Conservation (phyloP, 1,140 invertebrate species). For the Caenorhabditis remanei region DNA sequence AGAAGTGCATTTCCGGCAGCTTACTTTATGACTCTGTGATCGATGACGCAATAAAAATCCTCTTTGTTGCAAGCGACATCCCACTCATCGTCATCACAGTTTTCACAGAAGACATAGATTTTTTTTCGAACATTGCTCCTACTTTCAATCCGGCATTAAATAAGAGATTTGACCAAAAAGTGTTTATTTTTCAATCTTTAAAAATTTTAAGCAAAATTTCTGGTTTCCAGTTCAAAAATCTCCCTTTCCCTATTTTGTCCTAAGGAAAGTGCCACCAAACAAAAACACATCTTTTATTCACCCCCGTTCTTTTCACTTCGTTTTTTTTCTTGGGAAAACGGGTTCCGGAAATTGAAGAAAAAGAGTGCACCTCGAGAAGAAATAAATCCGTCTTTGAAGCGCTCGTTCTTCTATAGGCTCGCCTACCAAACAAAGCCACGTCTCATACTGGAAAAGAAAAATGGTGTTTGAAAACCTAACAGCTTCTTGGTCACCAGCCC, state of each 20-base stretch:
- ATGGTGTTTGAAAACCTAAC: constrained; percentile 30
- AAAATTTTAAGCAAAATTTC: not conserved
- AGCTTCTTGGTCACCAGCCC: constrained; percentile 10
- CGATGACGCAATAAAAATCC: constrained; percentile 33
- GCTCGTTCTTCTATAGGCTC: not conserved
- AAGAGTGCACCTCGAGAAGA: constrained; percentile 12
- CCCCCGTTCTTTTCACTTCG: not conserved
- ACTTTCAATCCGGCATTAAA: not conserved
- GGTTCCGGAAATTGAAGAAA: constrained; percentile 38
- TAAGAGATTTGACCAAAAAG: not conserved
- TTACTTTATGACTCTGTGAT: constrained; percentile 37
- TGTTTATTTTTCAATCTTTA: not conserved
- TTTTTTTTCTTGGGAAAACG: not conserved
- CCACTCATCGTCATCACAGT: constrained; percentile 18
- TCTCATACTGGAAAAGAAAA: not conserved
- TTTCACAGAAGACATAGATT: constrained; percentile 14
- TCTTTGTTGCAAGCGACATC: constrained; percentile 21
- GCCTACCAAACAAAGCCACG: constrained; percentile 6
- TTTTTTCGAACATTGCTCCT: not conserved
- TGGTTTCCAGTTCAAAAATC: not conserved
- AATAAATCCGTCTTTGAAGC: constrained; percentile 33
- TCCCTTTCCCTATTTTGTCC: not conserved
- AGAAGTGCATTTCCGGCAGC: constrained; percentile 22
- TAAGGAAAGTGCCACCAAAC: not conserved
- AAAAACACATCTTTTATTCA: constrained; percentile 3